Conservation (phyloP, 2,113 vertebrate genomes). For the Semnopithecus entellus region DNA sequence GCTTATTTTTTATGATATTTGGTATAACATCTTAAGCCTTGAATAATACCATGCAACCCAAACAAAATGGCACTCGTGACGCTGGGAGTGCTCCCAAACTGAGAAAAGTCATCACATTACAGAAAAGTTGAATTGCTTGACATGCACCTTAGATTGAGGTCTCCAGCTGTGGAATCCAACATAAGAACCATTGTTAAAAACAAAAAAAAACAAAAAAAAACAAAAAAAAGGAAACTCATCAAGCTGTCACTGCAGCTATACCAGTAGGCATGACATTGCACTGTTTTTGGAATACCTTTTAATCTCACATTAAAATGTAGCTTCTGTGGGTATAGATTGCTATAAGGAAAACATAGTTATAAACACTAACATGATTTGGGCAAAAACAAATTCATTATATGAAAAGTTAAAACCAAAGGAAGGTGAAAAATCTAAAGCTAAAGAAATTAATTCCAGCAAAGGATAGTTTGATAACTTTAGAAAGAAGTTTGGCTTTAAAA, state of each 20-base stretch:
- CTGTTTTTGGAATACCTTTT: background rate
- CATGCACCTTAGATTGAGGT: background rate
- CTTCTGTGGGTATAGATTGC: background rate
- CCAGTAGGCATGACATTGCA: too few relatives aligned
- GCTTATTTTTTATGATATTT: background rate
- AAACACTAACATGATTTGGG: background rate
- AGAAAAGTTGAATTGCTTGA: background rate
- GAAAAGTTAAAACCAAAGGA: background rate
- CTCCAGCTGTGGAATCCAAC: background rate
- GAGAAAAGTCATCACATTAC: background rate
- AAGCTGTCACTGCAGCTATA: background rate
- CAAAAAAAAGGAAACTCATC: background rate
- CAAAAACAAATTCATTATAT: background rate
- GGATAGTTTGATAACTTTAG: background rate
- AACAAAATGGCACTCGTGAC: background rate
- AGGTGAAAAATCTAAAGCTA: background rate
- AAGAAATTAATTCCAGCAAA: background rate
- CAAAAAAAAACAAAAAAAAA: background rate
- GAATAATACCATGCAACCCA: background rate
- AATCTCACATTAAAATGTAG: background rate
- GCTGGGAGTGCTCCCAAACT: background rate
- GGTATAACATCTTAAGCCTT: background rate
- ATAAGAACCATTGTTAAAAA: background rate
- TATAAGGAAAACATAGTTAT: background rate
- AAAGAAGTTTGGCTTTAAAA: background rate